A percentile compares a stretch with the other conserved stretches of the same genome.
Evolutionary conservation across 2,113 vertebrate species (phyloP).

Genomic region (Chaetops frenatus): DNA sequence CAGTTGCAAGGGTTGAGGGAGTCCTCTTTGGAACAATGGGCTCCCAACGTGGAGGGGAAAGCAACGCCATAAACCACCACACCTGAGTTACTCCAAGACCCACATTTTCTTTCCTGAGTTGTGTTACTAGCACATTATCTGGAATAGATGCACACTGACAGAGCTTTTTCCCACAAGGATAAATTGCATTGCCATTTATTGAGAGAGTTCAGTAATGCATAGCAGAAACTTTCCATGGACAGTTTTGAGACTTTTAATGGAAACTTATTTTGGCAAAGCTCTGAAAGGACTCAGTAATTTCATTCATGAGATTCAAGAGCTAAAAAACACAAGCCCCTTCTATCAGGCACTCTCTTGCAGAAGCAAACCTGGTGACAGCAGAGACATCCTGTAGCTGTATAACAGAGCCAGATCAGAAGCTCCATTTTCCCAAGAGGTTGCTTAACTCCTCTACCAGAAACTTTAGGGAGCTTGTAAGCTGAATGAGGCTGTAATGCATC

Average conservation of each 20-base stretch:
- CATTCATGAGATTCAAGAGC: neutral
- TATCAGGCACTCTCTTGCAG: fast-evolving
- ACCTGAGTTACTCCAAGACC: neutral
- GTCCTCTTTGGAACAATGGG: neutral
- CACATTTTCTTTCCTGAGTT: neutral
- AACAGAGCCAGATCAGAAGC: neutral
- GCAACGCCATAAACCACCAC: neutral
- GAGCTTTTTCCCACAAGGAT: neutral
- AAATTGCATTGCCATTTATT: neutral
- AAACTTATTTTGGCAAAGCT: slow-evolving; percentile 19
- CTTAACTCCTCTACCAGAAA: neutral
- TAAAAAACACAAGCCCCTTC: neutral
- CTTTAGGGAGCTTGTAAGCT: neutral
- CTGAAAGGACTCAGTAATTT: neutral
- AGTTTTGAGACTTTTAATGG: neutral
- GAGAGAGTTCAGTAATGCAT: neutral
- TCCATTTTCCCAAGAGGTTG: neutral
- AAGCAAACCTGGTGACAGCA: slow-evolving; percentile 7
- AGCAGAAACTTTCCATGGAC: neutral
- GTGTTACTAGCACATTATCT: neutral
- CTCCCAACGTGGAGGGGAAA: fast-evolving
- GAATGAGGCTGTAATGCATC: neutral
- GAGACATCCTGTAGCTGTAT: neutral
- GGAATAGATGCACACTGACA: neutral
- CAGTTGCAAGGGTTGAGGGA: neutral